These are phyloP conservation scores for Pelusios castaneus DNA, from an alignment of 2,113 vertebrate genomes.

Conservation along the genomic window DNA sequence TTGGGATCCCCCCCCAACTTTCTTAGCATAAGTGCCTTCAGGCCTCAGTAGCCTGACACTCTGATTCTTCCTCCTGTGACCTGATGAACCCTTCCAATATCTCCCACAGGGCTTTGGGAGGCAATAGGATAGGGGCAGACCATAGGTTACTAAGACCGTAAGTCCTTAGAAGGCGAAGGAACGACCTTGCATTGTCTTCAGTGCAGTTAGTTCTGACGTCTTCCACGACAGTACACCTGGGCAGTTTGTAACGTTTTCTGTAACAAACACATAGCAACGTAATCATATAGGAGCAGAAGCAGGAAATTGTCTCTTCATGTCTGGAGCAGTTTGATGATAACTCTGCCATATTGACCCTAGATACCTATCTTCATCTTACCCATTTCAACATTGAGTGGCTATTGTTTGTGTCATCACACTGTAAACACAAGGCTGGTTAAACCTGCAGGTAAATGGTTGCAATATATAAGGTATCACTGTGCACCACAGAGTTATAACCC, in stretches of 20 bases:
- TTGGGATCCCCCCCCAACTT: not conserved
- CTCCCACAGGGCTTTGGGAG: not conserved
- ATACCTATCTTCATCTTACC: not conserved
- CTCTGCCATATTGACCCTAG: not conserved
- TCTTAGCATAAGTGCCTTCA: not conserved
- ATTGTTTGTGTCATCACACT: not conserved
- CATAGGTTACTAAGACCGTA: not conserved
- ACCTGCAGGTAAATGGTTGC: not conserved
- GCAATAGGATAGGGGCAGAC: not conserved
- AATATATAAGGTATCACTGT: not conserved
- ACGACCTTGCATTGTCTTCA: not conserved
- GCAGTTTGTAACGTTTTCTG: not conserved
- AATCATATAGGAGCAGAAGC: not conserved
- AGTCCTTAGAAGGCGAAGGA: not conserved
- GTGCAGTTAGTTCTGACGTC: not conserved
- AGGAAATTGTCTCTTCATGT: not conserved
- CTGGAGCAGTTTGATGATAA: not conserved
- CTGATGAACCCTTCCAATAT: not conserved
- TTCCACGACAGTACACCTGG: not conserved
- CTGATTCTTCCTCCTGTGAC: not conserved
- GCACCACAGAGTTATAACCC: not conserved
- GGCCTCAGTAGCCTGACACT: not conserved
- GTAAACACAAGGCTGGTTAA: not conserved
- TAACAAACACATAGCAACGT: not conserved
- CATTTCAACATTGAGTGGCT: not conserved